These are phyloP conservation scores for Bombus breviceps DNA, from an alignment of 1,140 invertebrate genomes.

Conservation along the genomic window DNA sequence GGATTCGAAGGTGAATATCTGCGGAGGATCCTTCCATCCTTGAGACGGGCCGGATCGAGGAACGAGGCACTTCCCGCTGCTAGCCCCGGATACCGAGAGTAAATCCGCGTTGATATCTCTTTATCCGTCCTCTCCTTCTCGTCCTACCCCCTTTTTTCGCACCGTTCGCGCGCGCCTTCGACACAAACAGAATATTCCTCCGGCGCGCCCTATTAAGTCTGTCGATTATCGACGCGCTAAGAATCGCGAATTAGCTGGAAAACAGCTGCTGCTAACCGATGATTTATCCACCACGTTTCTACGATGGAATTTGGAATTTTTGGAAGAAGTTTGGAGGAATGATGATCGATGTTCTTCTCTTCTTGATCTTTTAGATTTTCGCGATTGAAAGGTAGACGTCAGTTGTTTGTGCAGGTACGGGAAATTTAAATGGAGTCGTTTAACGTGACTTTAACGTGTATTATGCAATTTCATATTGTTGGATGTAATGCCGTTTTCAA, in stretches of 20 bases:
- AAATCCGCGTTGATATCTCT: constrained; percentile 53
- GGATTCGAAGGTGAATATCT: constrained; percentile 54
- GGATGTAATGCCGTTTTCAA: too few relatives aligned
- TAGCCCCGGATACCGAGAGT: constrained; percentile 22
- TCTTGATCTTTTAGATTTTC: too few relatives aligned
- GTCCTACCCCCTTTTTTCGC: neutral
- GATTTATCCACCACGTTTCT: too few relatives aligned
- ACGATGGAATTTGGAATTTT: neutral
- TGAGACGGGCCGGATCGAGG: constrained; percentile 32
- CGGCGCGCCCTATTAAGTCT: constrained; percentile 13
- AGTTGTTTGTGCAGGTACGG: too few relatives aligned
- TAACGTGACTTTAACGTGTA: too few relatives aligned
- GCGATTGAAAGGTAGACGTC: too few relatives aligned
- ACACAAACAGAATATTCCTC: constrained; percentile 23
- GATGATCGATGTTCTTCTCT: too few relatives aligned
- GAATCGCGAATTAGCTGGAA: neutral
- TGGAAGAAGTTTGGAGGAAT: neutral
- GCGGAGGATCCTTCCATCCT: constrained; percentile 52
- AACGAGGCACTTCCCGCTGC: constrained; percentile 36
- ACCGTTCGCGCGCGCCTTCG: neutral
- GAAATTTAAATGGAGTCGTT: too few relatives aligned
- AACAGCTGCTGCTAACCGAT: too few relatives aligned
- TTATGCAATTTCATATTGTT: too few relatives aligned
- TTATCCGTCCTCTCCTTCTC: constrained; percentile 7
- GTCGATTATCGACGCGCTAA: constrained; percentile 15